Conservation (phyloP, 2,888 invertebrate genomes). For the Hypomecis punctinalis region DNA sequence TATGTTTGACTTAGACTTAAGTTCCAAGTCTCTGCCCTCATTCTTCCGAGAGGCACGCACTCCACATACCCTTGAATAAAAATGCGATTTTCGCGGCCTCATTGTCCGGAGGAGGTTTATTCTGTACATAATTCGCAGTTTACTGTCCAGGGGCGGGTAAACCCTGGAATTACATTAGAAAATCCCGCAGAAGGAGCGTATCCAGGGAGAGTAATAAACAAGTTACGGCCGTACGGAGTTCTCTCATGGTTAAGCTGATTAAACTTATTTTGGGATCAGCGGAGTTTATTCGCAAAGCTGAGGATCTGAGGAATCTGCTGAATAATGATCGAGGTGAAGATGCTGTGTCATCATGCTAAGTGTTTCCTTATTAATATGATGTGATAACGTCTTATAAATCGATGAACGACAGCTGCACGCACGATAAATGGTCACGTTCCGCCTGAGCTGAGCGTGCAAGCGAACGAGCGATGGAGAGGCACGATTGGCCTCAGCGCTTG, state of each 20-base stretch:
- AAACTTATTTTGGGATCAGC: constrained; percentile 25
- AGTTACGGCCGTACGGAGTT: constrained; percentile 30
- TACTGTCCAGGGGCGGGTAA: constrained; percentile 32
- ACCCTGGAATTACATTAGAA: constrained; percentile 36
- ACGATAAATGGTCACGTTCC: no score
- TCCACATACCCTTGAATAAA: constrained; percentile 30
- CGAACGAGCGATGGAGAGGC: no score
- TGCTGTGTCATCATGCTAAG: not conserved
- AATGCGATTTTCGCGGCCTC: constrained; percentile 31
- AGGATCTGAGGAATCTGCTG: not conserved
- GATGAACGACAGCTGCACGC: no score
- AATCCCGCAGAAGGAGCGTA: constrained; percentile 33
- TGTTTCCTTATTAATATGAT: no score
- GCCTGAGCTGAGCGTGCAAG: no score
- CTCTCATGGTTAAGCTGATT: constrained; percentile 29
- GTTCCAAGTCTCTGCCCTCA: not conserved
- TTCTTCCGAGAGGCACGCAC: constrained; percentile 1
- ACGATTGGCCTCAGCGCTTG: no score
- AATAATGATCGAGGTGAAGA: not conserved
- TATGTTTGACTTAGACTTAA: no score
- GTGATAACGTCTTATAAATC: no score
- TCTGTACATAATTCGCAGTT: constrained; percentile 34
- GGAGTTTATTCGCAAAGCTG: constrained; percentile 8
- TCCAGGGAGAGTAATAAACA: constrained; percentile 29
- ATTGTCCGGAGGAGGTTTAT: constrained; percentile 31